Percentiles rank a stretch among this genome's conserved stretches.
Conservation (phyloP, 2,797 vertebrate species). For the Falco naumanni region DNA sequence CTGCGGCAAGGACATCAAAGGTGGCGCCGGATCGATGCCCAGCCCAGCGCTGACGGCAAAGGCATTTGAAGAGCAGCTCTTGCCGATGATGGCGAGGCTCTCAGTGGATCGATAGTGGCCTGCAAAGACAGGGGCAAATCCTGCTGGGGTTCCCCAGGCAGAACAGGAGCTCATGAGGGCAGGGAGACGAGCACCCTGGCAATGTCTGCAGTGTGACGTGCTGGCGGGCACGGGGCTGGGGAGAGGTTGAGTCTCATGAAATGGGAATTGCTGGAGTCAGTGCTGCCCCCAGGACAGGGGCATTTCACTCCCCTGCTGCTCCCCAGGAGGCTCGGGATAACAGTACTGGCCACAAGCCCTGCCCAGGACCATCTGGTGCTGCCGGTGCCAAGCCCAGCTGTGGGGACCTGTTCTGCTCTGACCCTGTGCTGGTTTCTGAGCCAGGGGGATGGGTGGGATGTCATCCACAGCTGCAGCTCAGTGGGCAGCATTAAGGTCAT, state of each 20-base stretch:
- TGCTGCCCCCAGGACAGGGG: rapidly evolving
- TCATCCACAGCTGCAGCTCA: not conserved
- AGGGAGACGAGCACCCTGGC: not conserved
- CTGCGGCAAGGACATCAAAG: not conserved
- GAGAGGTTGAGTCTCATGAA: not conserved
- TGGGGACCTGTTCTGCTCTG: not conserved
- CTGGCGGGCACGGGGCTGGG: rapidly evolving
- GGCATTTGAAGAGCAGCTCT: not conserved
- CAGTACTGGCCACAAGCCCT: not conserved
- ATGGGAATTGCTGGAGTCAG: not conserved
- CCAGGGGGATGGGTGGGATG: not conserved
- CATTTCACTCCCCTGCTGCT: not conserved
- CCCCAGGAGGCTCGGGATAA: not conserved
- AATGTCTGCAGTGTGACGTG: not conserved
- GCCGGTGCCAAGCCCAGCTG: rapidly evolving
- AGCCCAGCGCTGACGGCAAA: not conserved
- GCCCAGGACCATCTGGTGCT: rapidly evolving
- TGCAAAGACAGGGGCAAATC: not conserved
- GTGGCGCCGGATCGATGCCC: not conserved
- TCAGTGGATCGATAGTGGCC: not conserved
- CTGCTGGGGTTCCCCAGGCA: not conserved
- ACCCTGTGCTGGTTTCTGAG: rapidly evolving
- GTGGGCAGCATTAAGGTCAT: not conserved
- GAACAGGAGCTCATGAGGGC: rapidly evolving
- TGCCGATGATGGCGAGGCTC: not conserved